These are phyloP conservation scores for Sebastes hubbsi DNA, from an alignment of 2,797 vertebrate species.

Conservation along the genomic window DNA sequence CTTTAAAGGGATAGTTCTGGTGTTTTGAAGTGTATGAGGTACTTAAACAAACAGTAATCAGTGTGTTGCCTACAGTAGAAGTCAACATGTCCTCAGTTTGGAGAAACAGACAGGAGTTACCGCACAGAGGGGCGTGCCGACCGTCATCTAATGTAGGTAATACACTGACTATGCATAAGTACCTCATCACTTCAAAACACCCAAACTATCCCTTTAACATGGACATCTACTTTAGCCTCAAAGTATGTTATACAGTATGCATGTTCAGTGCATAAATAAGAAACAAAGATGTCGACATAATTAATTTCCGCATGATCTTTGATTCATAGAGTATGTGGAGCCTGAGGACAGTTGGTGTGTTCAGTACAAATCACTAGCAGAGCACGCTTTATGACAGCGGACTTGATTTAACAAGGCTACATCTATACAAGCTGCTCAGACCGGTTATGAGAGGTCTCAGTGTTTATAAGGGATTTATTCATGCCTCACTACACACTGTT, in stretches of 20 bases:
- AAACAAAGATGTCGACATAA: not conserved
- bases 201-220: not conserved
- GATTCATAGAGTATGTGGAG: not conserved
- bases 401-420: not conserved
- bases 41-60: too few species aligned
- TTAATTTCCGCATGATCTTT: not conserved
- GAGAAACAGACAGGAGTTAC: too few species aligned
- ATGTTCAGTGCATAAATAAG: not conserved
- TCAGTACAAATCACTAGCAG: not conserved
- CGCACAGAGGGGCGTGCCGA: too few species aligned
- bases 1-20: not conserved
- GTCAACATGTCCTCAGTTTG: too few species aligned
- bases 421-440: constrained; percentile 20
- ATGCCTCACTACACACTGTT: constrained; percentile 37
- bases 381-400: not conserved
- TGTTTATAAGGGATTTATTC: constrained; percentile 33
- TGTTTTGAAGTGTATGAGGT: too few species aligned
- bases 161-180: too few species aligned
- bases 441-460: constrained; percentile 25
- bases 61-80: too few species aligned
- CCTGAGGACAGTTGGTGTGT: not conserved
- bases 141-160: too few species aligned
- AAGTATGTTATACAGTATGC: not conserved
- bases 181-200: too few species aligned
- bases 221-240: not conserved